Evolutionary conservation across 2,888 invertebrate species (phyloP).

Genomic region (Ischnura elegans): DNA sequence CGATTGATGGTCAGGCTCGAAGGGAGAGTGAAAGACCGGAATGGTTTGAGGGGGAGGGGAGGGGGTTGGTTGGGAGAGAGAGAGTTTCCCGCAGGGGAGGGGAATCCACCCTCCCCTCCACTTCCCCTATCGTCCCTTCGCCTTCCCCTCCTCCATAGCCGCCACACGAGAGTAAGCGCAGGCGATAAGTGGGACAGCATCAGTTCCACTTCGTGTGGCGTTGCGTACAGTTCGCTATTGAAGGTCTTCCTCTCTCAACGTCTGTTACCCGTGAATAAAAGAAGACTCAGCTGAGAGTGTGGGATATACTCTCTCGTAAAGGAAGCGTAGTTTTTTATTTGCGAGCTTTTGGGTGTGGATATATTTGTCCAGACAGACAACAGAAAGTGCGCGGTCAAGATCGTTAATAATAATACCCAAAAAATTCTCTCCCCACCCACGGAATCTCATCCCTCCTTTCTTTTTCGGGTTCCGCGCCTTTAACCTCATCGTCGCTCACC

Average conservation of each 20-base stretch:
- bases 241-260: neutral
- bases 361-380: too few species aligned
- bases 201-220: constrained; percentile 56
- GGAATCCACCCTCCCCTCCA: neutral
- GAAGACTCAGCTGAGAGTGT: neutral
- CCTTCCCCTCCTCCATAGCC: neutral
- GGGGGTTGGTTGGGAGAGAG: constrained; percentile 5
- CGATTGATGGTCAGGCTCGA: neutral
- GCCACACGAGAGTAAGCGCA: constrained; percentile 16
- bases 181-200: constrained; percentile 57
- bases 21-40: neutral
- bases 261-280: neutral
- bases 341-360: too few species aligned
- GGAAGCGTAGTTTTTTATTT: too few species aligned
- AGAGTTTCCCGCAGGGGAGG: constrained; percentile 2
- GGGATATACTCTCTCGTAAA: neutral
- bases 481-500: neutral
- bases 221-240: neutral
- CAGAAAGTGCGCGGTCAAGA: too few species aligned
- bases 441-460: too few species aligned
- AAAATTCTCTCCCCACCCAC: neutral
- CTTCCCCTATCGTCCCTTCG: neutral
- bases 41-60: neutral
- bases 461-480: neutral
- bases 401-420: too few species aligned